phyloP scores from a whole-genome alignment of 1,140 invertebrate genomes.

The Pseudomyrmex gracilis region DNA sequence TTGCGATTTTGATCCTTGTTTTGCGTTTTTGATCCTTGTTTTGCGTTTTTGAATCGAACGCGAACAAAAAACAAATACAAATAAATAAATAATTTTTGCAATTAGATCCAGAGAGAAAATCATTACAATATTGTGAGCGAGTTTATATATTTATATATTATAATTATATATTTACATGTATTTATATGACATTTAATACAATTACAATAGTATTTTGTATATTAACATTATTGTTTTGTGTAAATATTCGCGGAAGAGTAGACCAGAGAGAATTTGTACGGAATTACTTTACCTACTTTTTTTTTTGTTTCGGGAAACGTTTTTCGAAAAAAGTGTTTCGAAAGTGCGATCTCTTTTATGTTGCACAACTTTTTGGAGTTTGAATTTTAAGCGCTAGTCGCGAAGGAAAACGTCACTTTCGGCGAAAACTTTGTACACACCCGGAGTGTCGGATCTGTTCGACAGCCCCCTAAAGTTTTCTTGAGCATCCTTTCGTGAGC shows the following conservation, averaged over 20 bases:
- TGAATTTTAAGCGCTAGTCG: conserved; percentile 34
- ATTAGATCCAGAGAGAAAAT: too few relatives aligned
- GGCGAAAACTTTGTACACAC: conserved; percentile 14
- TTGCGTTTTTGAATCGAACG: too few relatives aligned
- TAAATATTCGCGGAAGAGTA: too few relatives aligned
- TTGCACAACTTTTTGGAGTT: conserved; percentile 20
- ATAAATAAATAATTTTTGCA: background rate
- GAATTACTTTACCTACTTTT: background rate
- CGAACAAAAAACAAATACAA: background rate
- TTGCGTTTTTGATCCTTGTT: background rate
- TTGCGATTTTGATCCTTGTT: too few relatives aligned
- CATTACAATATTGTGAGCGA: too few relatives aligned
- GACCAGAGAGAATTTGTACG: too few relatives aligned
- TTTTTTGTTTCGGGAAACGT: background rate
- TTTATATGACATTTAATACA: too few relatives aligned
- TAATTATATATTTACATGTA: too few relatives aligned
- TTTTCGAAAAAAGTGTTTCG: background rate
- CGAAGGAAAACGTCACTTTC: conserved; percentile 25
- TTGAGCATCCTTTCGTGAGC: conserved; percentile 26
- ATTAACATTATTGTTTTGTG: too few relatives aligned
- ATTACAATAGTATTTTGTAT: too few relatives aligned
- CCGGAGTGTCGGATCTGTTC: conserved; percentile 9
- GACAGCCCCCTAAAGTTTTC: conserved; percentile 37
- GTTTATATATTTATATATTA: too few relatives aligned
- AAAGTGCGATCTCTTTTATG: conserved; percentile 31